Evolutionary conservation across 2,797 vertebrate species (phyloP), one percentile per base, ranked within the genome.

Genomic region (Arnoldichthys spilopterus): DNA sequence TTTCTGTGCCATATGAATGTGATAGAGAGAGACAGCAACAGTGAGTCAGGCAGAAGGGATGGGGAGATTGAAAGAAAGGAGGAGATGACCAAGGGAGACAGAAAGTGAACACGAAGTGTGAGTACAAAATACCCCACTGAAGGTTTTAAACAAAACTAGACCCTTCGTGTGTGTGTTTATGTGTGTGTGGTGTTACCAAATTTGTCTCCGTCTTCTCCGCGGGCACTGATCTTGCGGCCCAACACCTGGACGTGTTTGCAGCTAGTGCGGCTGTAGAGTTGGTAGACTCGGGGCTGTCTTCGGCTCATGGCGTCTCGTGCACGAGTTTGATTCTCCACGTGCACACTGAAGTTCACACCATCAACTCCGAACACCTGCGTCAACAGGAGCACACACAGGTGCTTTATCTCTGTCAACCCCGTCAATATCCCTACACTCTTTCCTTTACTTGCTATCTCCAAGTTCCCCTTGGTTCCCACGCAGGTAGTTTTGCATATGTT

Each of bases 291-390:
- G 76, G 98, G 96, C 81, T 99, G 97, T 90, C 97, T 95, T 81
- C 98, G 94, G 91, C 97, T 99, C 93, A 98, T 97, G 86, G 98
- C 96, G 67, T 99, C 98, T 91, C 96, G 95, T 71, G 95, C 95
- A 90, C 97, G 95, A 0, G 97, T 99, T 94, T 99, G 97, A 91
- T 99, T 99, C 92, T 99, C 97, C 93, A 99, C 98, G 0, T 99
- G 97, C 93, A 98, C 96, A 79, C 98, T 96, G 93, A 99, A 99
- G 94, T 99, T 98, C 90, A 98, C 96, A 84, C 96, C 96, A 91
- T 99, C 98, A 91, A 97, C 96, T 80, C 96, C 96, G 81, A 93
- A 94, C 90, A 98, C 96, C 95, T 98, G 96, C 96, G 96, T 88
- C 37, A 56, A 74, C 32, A 72, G 80, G 61, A 28, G 71, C 83